Evolutionary conservation across 2,888 invertebrate genomes (phyloP), one percentile per base, ranked within the genome.

Genomic region (Cybosia mesomella): DNA sequence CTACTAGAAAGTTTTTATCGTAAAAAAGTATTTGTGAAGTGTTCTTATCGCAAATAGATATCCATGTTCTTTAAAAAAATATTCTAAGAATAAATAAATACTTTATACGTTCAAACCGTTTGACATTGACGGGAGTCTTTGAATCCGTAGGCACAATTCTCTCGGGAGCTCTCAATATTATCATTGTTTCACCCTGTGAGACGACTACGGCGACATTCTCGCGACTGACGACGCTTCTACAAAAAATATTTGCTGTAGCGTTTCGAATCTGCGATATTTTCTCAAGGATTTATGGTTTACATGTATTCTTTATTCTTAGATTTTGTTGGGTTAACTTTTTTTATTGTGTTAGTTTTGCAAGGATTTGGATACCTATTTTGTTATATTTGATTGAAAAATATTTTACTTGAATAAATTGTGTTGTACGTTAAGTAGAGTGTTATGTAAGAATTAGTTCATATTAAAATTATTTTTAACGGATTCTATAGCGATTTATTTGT

Each of bases 81-180:
- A 3, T 11, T 11, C 9, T 11, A 58, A 34, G 7, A 5, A 2
- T 9, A n/a, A 58, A 28, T 59, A 13, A 43, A 32, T 34, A 32
- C 28, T 13, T 11, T 22, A 8, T n/a, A 28, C 2, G 22, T 22
- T 75, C 68, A 22, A 86, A 85, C 63, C 28, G 57, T 28, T 0
- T 15, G 7, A 72, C 77, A 66, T 36, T 66, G 72, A 72, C 74
- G 61, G 4, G 69, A 82, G 24, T 49, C 15, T 15, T 34, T 43
- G 9, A 22, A 64, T 71, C 75, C 66, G 71, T 68, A 75, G 79
- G 70, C 74, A 68, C 64, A 76, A 82, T 58, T 77, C 86, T 77
- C 82, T 64, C 69, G 81, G 73, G 87, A 69, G 70, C 83, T 79
- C 79, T 86, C 85, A 81, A 82, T 84, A 86, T 86, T 85, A 84